Conservation (phyloP, 2,113 vertebrate species). For the Hippoglossus stenolepis region DNA sequence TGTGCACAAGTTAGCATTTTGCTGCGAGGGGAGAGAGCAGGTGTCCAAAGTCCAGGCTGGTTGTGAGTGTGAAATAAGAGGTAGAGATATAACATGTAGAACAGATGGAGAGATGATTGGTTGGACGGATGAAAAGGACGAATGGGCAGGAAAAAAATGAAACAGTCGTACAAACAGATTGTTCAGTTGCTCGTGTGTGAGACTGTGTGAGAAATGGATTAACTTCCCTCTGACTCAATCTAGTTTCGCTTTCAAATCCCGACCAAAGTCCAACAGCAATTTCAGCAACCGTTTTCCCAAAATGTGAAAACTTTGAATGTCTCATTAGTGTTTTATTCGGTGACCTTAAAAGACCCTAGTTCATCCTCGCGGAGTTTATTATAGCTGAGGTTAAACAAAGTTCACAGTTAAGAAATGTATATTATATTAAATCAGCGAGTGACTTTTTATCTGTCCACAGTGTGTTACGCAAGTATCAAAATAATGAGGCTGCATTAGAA, state of each 20-base stretch:
- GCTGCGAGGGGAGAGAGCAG: conserved; percentile 38
- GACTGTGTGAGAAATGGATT: conserved; percentile 42
- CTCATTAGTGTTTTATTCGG: conserved; percentile 8
- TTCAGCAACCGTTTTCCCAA: not conserved
- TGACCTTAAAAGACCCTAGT: conserved; percentile 2
- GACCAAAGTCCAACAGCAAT: conserved; percentile 29
- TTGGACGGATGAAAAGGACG: not conserved
- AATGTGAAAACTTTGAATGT: conserved; percentile 6
- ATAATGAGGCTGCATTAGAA: conserved; percentile 14
- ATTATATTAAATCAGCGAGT: conserved; percentile 1
- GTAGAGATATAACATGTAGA: conserved; percentile 1
- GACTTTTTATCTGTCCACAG: conserved; percentile 15
- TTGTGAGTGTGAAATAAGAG: conserved; percentile 29
- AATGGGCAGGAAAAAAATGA: not conserved
- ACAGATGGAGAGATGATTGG: conserved; percentile 5
- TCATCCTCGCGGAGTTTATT: not conserved
- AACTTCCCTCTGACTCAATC: conserved; percentile 38
- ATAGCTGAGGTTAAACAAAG: not conserved
- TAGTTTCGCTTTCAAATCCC: conserved; percentile 39
- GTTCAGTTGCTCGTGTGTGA: conserved; percentile 14
- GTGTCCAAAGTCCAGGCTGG: conserved; percentile 53
- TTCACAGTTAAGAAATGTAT: conserved; percentile 6
- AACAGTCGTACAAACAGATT: conserved; percentile 16
- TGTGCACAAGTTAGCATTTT: conserved; percentile 47
- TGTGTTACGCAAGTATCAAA: conserved; percentile 25